These are phyloP conservation scores for Sigmodon hispidus DNA, from an alignment of 2,113 vertebrate genomes.

Conservation along the genomic window DNA sequence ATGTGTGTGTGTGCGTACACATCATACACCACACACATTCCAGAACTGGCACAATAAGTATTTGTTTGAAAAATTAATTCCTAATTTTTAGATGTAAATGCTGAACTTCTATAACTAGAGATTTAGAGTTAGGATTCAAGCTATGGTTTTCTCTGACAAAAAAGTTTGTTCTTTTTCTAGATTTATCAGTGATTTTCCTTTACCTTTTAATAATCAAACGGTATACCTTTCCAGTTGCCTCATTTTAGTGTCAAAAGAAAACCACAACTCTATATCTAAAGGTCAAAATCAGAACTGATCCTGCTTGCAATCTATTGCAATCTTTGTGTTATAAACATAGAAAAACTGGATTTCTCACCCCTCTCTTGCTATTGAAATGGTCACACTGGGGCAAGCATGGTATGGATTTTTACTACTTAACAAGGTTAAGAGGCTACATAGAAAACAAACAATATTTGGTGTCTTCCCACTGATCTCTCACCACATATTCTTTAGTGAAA, in stretches of 20 bases:
- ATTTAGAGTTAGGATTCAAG: background rate
- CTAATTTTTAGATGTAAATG: background rate
- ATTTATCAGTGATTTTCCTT: background rate
- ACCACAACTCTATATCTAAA: background rate
- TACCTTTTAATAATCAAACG: background rate
- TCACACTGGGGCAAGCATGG: background rate
- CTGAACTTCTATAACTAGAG: background rate
- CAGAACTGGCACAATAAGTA: background rate
- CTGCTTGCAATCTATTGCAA: background rate
- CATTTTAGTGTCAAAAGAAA: background rate
- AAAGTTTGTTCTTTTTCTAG: background rate
- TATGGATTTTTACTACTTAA: background rate
- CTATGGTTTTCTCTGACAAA: background rate
- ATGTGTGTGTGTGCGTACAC: too few species aligned
- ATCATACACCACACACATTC: too few species aligned
- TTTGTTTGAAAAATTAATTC: background rate
- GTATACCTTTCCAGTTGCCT: background rate
- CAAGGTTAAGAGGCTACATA: background rate
- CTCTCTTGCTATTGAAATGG: background rate
- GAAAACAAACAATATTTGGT: background rate
- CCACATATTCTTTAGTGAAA: too few species aligned
- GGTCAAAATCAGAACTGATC: background rate
- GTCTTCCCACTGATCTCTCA: background rate
- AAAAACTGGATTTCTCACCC: background rate
- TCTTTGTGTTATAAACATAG: background rate